phyloP scores from a whole-genome alignment of 2,888 invertebrate species.

The Bombylius discolor region DNA sequence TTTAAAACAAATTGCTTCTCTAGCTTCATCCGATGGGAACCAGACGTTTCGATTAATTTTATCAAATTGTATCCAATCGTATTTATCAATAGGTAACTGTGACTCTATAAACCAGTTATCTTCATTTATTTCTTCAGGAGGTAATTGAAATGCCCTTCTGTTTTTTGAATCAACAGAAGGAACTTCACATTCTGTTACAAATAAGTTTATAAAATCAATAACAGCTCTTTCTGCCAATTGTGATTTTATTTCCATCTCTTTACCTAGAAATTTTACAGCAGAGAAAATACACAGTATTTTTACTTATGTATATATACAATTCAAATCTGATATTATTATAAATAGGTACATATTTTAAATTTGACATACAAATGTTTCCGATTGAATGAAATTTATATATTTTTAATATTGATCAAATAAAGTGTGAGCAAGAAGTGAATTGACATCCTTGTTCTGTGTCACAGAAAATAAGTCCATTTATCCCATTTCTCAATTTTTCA shows the following conservation, averaged over 20 bases:
- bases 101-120: slow-evolving; percentile 34
- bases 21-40: slow-evolving; percentile 25
- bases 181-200: slow-evolving; percentile 43
- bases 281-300: too few relatives aligned
- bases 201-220: slow-evolving; percentile 63
- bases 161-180: slow-evolving; percentile 39
- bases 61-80: slow-evolving; percentile 33
- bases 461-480: too few relatives aligned
- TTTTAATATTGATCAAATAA: too few relatives aligned
- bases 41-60: slow-evolving; percentile 30
- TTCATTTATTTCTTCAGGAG: slow-evolving; percentile 42
- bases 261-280: slow-evolving; percentile 21
- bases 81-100: slow-evolving; percentile 29
- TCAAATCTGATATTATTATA: too few relatives aligned
- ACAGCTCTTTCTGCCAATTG: slow-evolving; percentile 62
- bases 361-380: too few relatives aligned
- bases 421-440: too few relatives aligned
- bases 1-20: slow-evolving; percentile 36
- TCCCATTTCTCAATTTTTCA: too few relatives aligned
- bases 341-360: too few relatives aligned
- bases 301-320: too few relatives aligned
- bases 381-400: too few relatives aligned
- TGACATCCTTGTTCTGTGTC: too few relatives aligned
- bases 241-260: slow-evolving; percentile 45
- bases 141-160: slow-evolving; percentile 45